Base-by-base conservation (phyloP, 2,797 vertebrate species). In the Gobionotothen gibberifrons region DNA sequence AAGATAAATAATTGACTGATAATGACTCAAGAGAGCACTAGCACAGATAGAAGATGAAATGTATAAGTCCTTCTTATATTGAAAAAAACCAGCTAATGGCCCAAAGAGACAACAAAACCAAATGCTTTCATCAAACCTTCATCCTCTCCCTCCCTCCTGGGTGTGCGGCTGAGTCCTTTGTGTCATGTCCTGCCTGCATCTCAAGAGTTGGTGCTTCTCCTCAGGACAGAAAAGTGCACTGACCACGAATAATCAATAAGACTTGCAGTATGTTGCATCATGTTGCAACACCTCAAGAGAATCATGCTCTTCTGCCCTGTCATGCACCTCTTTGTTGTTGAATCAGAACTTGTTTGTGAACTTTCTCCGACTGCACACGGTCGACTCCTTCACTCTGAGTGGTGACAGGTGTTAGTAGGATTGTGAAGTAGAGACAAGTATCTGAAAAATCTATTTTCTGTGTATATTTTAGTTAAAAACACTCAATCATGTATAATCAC, bases 391-490 rank as follows among this genome's bases (percentile, higher is more conserved):
- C 58, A 57, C 21, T 58, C 68, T 75, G 74, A 72, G 72, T 36
- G 56, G 43, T 61, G 69, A 46, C 79, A 84, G 68, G 70, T 81
- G 73, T 71, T 68, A 8, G 12, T 5, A 36, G 26, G 74, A 46
- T 17, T 44, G 68, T 52, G 62, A 78, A 69, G 51, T 56, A 56
- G 49, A 75, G 71, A 69, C 53, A 66, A 55, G 46, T 36, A 36
- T 36, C 32, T 36, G 32, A 9, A 22, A 53, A 70, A 73, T 83
- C 71, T 72, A 61, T 70, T 80, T 76, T 58, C 52, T 52, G 69
- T 69, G 58, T 81, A 67, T 60, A 78, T 84, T 74, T 74, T 63
- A 68, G 21, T 60, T 29, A 63, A 55, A 76, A 76, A 76, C 21
- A 65, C 32, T 57, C 1, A 2, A 49, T 79, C 53, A 58, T 78